These are phyloP conservation scores for Babylonia areolata DNA, from an alignment of 1,140 invertebrate species.

Conservation along the genomic window DNA sequence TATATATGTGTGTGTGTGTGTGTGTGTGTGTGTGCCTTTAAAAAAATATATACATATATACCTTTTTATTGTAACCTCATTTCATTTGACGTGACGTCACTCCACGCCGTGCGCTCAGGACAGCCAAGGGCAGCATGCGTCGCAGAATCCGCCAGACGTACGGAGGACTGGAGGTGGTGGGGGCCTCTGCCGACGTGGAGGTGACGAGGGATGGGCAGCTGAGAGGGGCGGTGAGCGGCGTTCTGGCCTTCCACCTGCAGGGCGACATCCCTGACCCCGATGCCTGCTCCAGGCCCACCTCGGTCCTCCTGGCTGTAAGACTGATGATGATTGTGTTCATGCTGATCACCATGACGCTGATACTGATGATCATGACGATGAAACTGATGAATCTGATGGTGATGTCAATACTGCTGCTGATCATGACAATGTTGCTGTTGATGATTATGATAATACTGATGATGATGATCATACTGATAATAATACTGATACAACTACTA, in stretches of 20 bases:
- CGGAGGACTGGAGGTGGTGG: conserved; percentile 24
- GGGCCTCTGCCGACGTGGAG: conserved; percentile 22
- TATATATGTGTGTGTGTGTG: too few species aligned
- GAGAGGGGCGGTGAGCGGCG: conserved; percentile 22
- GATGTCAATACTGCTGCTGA: too few species aligned
- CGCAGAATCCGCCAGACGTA: not conserved
- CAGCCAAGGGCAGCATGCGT: conserved; percentile 16
- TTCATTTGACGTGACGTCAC: too few species aligned
- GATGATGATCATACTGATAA: not conserved
- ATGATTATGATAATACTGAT: too few species aligned
- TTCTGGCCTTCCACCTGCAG: conserved; percentile 9
- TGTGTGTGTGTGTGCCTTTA: too few species aligned
- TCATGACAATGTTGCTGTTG: too few species aligned
- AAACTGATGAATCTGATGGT: too few species aligned
- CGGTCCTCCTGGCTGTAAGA: not conserved
- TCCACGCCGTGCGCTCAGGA: not conserved
- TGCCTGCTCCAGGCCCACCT: not conserved
- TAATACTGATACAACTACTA: not conserved
- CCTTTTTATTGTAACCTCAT: too few species aligned
- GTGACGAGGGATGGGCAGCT: not conserved
- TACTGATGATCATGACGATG: too few species aligned
- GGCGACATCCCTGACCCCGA: not conserved
- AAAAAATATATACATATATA: too few species aligned
- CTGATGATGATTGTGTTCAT: too few species aligned
- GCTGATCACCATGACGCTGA: not conserved